Evolutionary conservation across 2,888 invertebrate genomes (phyloP), one percentile per base, ranked within the genome.

Genomic region (Papilio protenor): DNA sequence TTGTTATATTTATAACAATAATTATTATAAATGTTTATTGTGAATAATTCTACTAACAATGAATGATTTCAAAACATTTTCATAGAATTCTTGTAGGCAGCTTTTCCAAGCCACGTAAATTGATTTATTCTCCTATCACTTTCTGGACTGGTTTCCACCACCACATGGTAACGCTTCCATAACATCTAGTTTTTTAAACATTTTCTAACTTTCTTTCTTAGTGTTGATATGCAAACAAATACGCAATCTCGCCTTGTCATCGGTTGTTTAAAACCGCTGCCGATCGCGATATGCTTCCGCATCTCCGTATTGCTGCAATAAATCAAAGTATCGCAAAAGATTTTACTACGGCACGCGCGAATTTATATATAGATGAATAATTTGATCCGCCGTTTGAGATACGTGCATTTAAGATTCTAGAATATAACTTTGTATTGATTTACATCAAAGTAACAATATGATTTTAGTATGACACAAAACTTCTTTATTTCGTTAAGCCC

Each of bases 341-440:
- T 72, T 57, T 78, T 72, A 72, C 71, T 70, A 75, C 64, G 64
- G 66, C 75, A 75, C 64, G 52, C 52, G 73, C 55, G 47, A 74
- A 77, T 74, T 80, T 80, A 80, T 77, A 77, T 80, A 75, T 78
- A 75, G 75, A 77, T 75, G 75, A 79, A 76, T 76, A 78, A 76
- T 79, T 76, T 76, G 69, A 78, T 75, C 66, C 72, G 40, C 40
- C 33, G 5, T 66, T 75, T 72, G 66, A 75, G 52, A 78, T 78
- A 40, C 23, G 61, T 45, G 40, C 73, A 45, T n/a, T n/a, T 66
- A 66, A 45, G n/a, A 69, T 69, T 69, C 73, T 69, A 49, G 18
- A 69, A 55, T 64, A n/a, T 57, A 73, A 70, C 23, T 66, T 21
- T 61, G 64, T 57, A 57, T 57, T n/a, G 12, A 14, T 52, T 61